Base-by-base conservation (phyloP, 2,797 vertebrate genomes). In the Huso huso region DNA sequence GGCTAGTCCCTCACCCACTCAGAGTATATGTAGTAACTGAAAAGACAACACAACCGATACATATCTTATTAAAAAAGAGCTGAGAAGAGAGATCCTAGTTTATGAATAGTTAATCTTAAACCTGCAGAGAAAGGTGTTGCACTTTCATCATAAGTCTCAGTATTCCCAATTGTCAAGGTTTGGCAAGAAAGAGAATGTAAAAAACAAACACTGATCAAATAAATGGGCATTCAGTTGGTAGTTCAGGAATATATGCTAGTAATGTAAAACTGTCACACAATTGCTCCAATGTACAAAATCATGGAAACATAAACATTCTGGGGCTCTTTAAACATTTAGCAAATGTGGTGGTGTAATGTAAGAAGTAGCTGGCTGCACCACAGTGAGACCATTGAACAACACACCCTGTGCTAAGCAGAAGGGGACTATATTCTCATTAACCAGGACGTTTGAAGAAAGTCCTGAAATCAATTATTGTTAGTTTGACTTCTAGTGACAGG, bases 301-400 rank as follows among this genome's bases (percentile, higher is more conserved):
- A 51, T 68, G 72, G 64, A 70, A 70, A 66, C 65, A 61, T 61
- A 68, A 73, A 37, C 64, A 68, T 60, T 10, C 52, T 59, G 60
- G 37, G n/a, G 13, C 51, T 58, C 60, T 48, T 51, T 60, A 65
- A 62, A 62, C 23, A 53, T 65, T 71, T 59, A 53, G 72, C 62
- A 70, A 68, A 60, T 63, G 63, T 73, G 49, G 66, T 10, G 53
- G 37, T 60, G 63, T 63, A 65, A 63, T 62, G 50, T 65, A 59
- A 68, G 63, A 50, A 49, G 18, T 51, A 18, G 13, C 66, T 64
- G 60, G 7, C 66, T 51, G 7, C 48, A 1, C 37, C 18, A 52
- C 62, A 51, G 60, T 6, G 13, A 62, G 13, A 50, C 37, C 52
- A 60, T 61, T 68, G 63, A 37, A 66, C 66, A 59, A 50, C 52